These are phyloP conservation scores for Catalaphyllia jardinei DNA, from an alignment of 64 coral and sea anemone genomes.

Conservation along the genomic window DNA sequence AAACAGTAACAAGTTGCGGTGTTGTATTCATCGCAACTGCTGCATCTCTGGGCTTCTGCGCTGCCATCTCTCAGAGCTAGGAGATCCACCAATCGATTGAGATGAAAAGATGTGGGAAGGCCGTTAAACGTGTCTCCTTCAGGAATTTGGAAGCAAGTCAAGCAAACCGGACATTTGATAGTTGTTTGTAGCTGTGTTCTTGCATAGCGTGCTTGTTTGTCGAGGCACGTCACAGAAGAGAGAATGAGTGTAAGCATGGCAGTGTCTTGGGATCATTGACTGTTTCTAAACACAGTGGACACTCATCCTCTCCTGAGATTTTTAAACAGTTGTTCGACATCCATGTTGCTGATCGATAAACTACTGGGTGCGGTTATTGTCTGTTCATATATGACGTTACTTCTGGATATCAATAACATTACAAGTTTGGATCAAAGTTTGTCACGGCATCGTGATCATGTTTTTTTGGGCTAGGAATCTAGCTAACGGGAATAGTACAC, in stretches of 20 bases:
- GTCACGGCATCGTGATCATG: too few species aligned
- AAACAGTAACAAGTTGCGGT: neutral
- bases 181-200: conserved; percentile 11
- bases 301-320: conserved; percentile 4
- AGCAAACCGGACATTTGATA: conserved; percentile 11
- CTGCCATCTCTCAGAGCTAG: neutral
- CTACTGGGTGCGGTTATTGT: too few species aligned
- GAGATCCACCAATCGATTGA: conserved; percentile 10
- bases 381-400: too few species aligned
- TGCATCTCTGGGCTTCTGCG: neutral
- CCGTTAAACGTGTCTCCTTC: neutral
- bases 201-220: neutral
- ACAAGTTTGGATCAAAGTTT: too few species aligned
- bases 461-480: too few species aligned
- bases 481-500: too few species aligned
- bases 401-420: too few species aligned
- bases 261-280: neutral
- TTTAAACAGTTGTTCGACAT: neutral
- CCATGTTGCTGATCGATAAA: neutral
- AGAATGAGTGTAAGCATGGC: conserved; percentile 18
- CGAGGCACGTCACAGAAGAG: neutral
- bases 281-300: conserved; percentile 12
- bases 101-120: conserved; percentile 4
- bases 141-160: neutral
- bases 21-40: conserved; percentile 19